Evolutionary conservation across 2,797 vertebrate species (phyloP), one percentile per base, ranked within the genome.

Genomic region (Melopsittacus undulatus): DNA sequence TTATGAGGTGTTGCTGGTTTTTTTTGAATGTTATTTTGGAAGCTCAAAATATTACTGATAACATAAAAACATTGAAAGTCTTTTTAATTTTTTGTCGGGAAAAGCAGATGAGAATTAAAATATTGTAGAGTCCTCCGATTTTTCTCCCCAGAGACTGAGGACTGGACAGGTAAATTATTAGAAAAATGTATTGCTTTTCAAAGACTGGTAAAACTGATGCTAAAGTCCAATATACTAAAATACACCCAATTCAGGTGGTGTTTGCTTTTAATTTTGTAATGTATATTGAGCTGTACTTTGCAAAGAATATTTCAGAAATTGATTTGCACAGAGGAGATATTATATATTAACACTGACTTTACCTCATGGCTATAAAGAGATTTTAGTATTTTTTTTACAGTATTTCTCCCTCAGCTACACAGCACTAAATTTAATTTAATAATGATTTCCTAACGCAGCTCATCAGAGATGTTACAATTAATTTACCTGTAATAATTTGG

Each of bases 221-320:
- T 72, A 3, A 75, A 88, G 13, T 63, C 10, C 12, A 51, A 2
- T 80, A 23, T 63, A 12, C 30, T 59, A 36, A 81, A 87, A 51
- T n/a, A 21, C 20, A 42, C 14, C 78, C 24, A 43, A 24, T 72
- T 82, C 54, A 63, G 27, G n/a, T 68, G 1, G 40, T 62, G 5
- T 70, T 75, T 78, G 34, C 20, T 72, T 92, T 89, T 84, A 83
- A 54, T 48, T 18, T 72, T 57, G 17, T 43, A 72, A 87, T 83
- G 23, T 46, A 30, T 94, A 27, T 95, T 94, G 59, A 86, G 15
- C 43, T 57, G 13, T 79, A 34, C 63, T 79, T 85, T 59, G 69
- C 19, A 1, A 52, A 70, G 13, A 95, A 19, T 92, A 36, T 92
- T 96, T 95, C 68, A 91, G 84, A 95, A 91, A 40, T 74, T 49